Evolutionary conservation across 2,797 vertebrate species (phyloP).

Genomic region (Hylomyscus alleni): DNA sequence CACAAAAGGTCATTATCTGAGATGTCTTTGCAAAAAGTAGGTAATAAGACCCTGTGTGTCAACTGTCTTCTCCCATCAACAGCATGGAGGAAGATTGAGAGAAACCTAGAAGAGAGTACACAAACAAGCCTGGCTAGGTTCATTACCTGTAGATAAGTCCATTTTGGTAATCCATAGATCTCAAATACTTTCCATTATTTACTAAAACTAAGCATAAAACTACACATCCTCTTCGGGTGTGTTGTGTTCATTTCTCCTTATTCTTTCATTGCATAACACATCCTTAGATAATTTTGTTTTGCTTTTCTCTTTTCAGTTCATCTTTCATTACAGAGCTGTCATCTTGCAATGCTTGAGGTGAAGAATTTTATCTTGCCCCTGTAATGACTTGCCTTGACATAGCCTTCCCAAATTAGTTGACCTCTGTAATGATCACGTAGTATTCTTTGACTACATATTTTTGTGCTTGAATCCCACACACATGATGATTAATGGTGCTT

Average conservation of each 20-base stretch:
- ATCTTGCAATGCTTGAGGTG: neutral
- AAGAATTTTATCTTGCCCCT: neutral
- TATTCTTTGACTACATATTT: constrained; percentile 44
- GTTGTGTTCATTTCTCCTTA: neutral
- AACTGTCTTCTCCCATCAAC: neutral
- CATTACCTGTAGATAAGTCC: neutral
- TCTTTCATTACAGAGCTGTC: neutral
- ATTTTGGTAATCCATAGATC: neutral
- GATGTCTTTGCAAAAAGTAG: neutral
- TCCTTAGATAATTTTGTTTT: neutral
- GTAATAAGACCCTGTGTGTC: neutral
- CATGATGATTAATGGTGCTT: constrained; percentile 14
- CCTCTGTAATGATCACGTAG: constrained; percentile 55
- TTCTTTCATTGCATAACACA: neutral
- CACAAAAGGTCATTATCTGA: neutral
- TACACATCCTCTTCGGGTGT: neutral
- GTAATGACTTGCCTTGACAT: neutral
- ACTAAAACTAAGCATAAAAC: neutral
- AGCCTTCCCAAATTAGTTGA: neutral
- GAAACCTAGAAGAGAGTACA: neutral
- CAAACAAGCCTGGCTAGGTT: neutral
- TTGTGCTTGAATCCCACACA: neutral
- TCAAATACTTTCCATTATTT: neutral
- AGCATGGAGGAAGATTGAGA: neutral
- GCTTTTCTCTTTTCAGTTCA: neutral